Conservation (phyloP, 2,888 invertebrate species). For the Hipparchia semele region DNA sequence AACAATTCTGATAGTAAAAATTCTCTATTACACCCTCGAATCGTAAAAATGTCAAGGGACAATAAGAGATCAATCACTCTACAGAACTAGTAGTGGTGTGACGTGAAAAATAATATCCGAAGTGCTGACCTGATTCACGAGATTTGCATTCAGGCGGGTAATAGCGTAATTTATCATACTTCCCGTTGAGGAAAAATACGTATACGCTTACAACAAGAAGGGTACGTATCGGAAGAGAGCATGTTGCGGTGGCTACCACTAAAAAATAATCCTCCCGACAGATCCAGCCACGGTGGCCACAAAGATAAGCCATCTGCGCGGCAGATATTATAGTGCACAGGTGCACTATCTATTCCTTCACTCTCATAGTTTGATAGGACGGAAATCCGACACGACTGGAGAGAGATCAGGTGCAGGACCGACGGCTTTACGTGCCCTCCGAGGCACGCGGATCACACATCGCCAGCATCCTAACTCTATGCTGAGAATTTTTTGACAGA, state of each 20-base stretch:
- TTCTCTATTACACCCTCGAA: constrained; percentile 49
- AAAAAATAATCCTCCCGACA: not conserved
- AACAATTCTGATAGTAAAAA: constrained; percentile 53
- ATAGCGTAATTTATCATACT: constrained; percentile 74
- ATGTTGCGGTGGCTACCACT: not conserved
- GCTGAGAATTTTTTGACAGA: no score
- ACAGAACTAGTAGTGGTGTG: constrained; percentile 65
- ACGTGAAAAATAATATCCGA: constrained; percentile 73
- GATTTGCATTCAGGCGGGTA: constrained; percentile 76
- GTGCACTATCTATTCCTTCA: no score
- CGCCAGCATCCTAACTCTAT: no score
- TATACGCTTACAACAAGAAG: constrained; percentile 24
- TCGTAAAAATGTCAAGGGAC: constrained; percentile 51
- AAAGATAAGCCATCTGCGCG: no score
- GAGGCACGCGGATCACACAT: no score
- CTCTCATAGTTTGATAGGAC: no score
- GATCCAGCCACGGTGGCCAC: no score
- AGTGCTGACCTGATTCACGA: constrained; percentile 73
- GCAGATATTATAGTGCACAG: no score
- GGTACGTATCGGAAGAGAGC: not conserved
- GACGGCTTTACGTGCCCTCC: no score
- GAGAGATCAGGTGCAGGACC: no score
- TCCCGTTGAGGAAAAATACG: constrained; percentile 63
- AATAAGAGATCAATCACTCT: constrained; percentile 74
- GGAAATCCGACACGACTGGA: no score